A percentile compares a stretch with the other conserved stretches of the same genome.
phyloP scores from a whole-genome alignment of 2,113 vertebrate genomes.

The Bujurquina vittata region DNA sequence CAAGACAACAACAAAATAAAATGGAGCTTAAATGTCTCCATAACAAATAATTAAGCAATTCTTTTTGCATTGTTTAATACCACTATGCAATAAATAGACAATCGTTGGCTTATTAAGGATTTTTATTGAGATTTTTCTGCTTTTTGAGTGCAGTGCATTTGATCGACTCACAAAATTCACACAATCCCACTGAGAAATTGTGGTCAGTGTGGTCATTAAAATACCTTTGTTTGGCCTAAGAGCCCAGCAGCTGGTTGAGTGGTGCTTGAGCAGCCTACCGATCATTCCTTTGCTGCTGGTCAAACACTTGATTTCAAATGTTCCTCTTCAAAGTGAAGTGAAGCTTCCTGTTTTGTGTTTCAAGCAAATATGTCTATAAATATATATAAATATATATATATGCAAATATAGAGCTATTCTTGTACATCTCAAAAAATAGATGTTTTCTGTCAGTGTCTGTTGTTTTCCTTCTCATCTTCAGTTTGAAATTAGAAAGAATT shows the following conservation, averaged over 20 bases:
- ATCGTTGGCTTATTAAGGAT: not conserved
- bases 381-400: too few species aligned
- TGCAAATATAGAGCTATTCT: not conserved
- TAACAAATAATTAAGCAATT: not conserved
- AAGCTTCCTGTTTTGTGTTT: conserved; percentile 1
- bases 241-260: conserved; percentile 5
- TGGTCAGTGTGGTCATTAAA: conserved; percentile 42
- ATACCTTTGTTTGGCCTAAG: conserved; percentile 1
- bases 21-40: not conserved
- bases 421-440: not conserved
- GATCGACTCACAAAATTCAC: not conserved
- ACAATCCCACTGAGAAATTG: not conserved
- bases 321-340: conserved; percentile 30
- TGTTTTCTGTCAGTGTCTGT: not conserved
- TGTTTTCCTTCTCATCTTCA: too few species aligned
- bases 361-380: too few species aligned
- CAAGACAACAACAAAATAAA: not conserved
- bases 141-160: not conserved
- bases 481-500: too few species aligned
- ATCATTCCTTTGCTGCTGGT: conserved; percentile 35
- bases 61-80: not conserved
- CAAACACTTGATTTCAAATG: conserved; percentile 42
- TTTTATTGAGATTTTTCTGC: not conserved
- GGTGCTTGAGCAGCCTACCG: conserved; percentile 28
- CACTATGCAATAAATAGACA: not conserved